A percentile compares a stretch with the other conserved stretches of the same genome.
These are phyloP conservation scores for Parasteatoda tepidariorum DNA, from an alignment of 1,140 invertebrate species.

Conservation along the genomic window DNA sequence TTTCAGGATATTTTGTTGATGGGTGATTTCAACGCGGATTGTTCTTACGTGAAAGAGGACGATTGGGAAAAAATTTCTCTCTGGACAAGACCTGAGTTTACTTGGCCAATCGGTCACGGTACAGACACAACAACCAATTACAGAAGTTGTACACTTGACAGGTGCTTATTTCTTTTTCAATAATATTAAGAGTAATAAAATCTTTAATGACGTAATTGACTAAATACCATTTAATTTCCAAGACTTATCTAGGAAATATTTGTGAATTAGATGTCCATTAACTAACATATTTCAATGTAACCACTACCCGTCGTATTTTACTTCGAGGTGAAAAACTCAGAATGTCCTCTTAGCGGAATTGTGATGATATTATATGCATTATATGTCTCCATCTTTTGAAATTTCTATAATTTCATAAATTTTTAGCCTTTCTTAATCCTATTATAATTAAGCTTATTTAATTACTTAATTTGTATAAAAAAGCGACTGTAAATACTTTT, in stretches of 20 bases:
- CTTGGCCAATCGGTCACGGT: constrained; percentile 19
- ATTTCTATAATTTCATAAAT: too few relatives aligned
- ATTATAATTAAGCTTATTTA: too few relatives aligned
- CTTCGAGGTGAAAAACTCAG: too few relatives aligned
- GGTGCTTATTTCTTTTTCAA: not conserved
- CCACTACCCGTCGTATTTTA: not conserved
- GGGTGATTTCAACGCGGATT: constrained; percentile 57
- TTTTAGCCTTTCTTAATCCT: too few relatives aligned
- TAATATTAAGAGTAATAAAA: not conserved
- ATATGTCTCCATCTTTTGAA: too few relatives aligned
- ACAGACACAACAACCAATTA: constrained; percentile 53
- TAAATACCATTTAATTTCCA: not conserved
- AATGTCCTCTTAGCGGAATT: too few relatives aligned
- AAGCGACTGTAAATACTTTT: too few relatives aligned
- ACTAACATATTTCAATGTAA: not conserved
- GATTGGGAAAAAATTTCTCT: constrained; percentile 35
- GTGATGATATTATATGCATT: too few relatives aligned
- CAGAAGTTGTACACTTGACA: constrained; percentile 46
- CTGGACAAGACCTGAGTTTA: constrained; percentile 46
- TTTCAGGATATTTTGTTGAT: constrained; percentile 46
- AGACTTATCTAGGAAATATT: not conserved
- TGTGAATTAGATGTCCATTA: not conserved
- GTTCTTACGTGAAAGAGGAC: constrained; percentile 21
- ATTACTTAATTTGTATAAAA: too few relatives aligned
- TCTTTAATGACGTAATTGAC: not conserved